Conservation (phyloP, 2,888 invertebrate genomes). For the Dicroscelio sp. region DNA sequence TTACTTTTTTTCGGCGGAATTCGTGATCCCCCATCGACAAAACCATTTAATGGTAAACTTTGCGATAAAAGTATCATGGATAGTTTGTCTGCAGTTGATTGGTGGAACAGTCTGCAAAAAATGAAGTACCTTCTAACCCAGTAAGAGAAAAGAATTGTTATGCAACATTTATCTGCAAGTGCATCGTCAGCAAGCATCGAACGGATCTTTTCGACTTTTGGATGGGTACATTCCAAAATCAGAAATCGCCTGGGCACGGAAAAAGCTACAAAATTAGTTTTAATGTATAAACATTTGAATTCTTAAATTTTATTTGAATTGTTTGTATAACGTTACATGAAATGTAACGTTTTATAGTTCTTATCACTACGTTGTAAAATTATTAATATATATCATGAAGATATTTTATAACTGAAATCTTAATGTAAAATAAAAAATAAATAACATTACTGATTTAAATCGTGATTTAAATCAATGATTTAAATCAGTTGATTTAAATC, state of each 20-base stretch:
- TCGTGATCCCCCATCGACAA: too few species aligned
- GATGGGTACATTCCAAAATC: slow-evolving; percentile 33
- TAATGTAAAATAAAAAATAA: too few species aligned
- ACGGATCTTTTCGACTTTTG: slow-evolving; percentile 38
- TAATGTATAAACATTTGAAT: background rate
- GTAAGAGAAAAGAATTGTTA: slow-evolving; percentile 28
- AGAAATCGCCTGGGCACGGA: slow-evolving; percentile 11
- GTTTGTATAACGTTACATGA: too few species aligned
- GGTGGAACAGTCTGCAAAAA: slow-evolving; percentile 45
- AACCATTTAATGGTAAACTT: slow-evolving; percentile 10
- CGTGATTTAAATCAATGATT: too few species aligned
- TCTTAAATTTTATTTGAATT: background rate
- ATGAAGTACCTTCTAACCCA: slow-evolving; percentile 17
- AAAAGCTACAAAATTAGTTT: slow-evolving; percentile 31
- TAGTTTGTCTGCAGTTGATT: background rate
- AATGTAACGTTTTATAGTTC: too few species aligned
- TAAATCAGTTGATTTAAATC: too few species aligned
- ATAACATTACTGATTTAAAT: too few species aligned
- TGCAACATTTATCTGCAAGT: slow-evolving; percentile 25
- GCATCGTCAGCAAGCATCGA: slow-evolving; percentile 52
- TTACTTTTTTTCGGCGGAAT: too few species aligned
- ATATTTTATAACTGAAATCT: too few species aligned
- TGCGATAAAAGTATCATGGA: background rate
- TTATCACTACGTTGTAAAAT: too few species aligned
- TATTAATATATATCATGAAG: too few species aligned